A percentile compares a stretch with the other conserved stretches of the same genome.
These are phyloP conservation scores for Capromys pilorides DNA, from an alignment of 2,797 vertebrate genomes.

Conservation along the genomic window DNA sequence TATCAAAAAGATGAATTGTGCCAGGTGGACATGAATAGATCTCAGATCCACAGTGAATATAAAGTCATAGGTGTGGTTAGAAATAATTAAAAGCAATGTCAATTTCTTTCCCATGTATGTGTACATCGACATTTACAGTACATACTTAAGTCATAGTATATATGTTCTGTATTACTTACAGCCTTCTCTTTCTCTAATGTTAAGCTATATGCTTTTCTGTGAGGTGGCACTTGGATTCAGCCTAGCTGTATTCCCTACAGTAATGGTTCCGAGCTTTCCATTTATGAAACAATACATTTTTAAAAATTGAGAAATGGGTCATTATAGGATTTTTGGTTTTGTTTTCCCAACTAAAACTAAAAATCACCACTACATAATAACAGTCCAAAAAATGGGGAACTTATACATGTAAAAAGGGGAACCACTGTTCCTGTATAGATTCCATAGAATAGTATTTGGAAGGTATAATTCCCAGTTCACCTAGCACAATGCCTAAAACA, in stretches of 20 bases:
- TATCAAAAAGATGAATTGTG: constrained; percentile 18
- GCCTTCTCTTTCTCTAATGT: background rate
- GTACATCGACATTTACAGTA: constrained; percentile 25
- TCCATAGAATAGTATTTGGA: background rate
- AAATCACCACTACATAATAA: background rate
- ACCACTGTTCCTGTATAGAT: background rate
- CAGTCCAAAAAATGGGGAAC: background rate
- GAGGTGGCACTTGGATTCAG: background rate
- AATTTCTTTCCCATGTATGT: constrained; percentile 13
- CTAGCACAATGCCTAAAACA: background rate
- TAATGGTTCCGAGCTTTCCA: constrained; percentile 46
- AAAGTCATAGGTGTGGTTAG: constrained; percentile 29
- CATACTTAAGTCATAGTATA: background rate
- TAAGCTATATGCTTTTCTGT: background rate
- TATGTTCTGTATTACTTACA: background rate
- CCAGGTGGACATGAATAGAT: background rate
- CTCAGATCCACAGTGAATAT: background rate
- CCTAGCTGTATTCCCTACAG: background rate
- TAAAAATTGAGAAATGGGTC: background rate
- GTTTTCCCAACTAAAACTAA: constrained; percentile 15
- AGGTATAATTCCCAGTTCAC: background rate
- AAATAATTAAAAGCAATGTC: background rate
- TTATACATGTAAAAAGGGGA: constrained; percentile 22
- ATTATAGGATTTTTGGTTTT: background rate
- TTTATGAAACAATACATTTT: background rate